phyloP scores from a whole-genome alignment of 2,797 vertebrate species.

The Hoplostethus mediterraneus region DNA sequence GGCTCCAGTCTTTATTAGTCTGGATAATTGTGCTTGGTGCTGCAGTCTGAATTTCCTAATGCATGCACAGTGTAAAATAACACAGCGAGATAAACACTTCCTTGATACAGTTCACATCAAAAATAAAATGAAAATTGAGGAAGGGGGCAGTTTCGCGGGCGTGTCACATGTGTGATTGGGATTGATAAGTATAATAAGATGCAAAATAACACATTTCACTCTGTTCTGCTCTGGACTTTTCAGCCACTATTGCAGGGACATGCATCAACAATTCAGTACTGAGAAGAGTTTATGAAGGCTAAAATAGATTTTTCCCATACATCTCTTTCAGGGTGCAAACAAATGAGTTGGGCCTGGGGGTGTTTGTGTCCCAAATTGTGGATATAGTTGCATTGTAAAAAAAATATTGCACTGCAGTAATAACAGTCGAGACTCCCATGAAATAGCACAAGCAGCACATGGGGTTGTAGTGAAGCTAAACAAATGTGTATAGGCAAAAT shows the following conservation, averaged over 20 bases:
- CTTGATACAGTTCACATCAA: constrained; percentile 13
- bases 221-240: constrained; percentile 9
- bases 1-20: constrained; percentile 1
- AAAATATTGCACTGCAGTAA: background rate
- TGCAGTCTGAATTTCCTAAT: background rate
- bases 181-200: background rate
- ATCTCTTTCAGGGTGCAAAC: background rate
- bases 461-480: background rate
- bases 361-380: constrained; percentile 11
- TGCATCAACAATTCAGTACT: background rate
- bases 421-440: too few relatives aligned
- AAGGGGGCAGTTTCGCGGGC: constrained; percentile 26
- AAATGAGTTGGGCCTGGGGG: background rate
- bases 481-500: background rate
- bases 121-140: constrained; percentile 22
- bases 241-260: background rate
- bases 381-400: constrained; percentile 9
- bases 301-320: background rate
- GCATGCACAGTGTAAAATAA: background rate
- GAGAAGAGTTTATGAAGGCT: background rate
- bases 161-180: constrained; percentile 19
- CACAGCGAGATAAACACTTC: background rate
- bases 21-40: too few relatives aligned
- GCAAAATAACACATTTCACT: constrained; percentile 8
- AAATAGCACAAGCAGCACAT: background rate